phyloP scores from a whole-genome alignment of 2,113 vertebrate species.

The Phalacrocorax brasilianus region DNA sequence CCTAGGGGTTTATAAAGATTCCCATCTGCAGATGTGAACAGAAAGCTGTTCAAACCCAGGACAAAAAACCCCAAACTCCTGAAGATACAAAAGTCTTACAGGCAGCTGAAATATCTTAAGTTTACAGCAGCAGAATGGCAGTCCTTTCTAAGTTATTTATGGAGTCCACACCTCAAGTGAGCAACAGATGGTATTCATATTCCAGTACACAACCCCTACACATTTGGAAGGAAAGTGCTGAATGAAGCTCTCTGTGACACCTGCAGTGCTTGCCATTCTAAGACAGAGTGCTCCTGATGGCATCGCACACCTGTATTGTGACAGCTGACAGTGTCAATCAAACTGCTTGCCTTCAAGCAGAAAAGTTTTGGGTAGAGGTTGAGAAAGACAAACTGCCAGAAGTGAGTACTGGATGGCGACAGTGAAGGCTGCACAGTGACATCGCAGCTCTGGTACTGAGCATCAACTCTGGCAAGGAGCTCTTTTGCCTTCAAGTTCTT shows the following conservation, averaged over 20 bases:
- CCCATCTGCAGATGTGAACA: not conserved
- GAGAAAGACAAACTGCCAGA: not conserved
- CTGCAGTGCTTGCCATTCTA: not conserved
- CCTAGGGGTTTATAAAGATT: not conserved
- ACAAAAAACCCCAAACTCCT: not conserved
- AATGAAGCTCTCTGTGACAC: not conserved
- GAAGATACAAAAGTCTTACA: not conserved
- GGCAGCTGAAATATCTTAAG: not conserved
- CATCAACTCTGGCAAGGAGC: not conserved
- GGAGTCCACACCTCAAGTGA: not conserved
- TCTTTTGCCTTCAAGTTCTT: not conserved
- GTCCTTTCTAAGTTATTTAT: not conserved
- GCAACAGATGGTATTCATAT: not conserved
- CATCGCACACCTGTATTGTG: not conserved
- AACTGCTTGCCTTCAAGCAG: not conserved
- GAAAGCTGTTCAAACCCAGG: not conserved
- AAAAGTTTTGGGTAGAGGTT: not conserved
- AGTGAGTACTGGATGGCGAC: accelerated
- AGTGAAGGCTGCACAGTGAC: not conserved
- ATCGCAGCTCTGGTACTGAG: not conserved
- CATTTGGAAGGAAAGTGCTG: not conserved
- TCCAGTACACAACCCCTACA: not conserved
- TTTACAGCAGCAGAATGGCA: not conserved
- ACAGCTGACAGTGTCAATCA: not conserved
- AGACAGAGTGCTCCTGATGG: not conserved